Conservation (phyloP, 1,140 invertebrate species). For the Acyrthosiphon pisum region DNA sequence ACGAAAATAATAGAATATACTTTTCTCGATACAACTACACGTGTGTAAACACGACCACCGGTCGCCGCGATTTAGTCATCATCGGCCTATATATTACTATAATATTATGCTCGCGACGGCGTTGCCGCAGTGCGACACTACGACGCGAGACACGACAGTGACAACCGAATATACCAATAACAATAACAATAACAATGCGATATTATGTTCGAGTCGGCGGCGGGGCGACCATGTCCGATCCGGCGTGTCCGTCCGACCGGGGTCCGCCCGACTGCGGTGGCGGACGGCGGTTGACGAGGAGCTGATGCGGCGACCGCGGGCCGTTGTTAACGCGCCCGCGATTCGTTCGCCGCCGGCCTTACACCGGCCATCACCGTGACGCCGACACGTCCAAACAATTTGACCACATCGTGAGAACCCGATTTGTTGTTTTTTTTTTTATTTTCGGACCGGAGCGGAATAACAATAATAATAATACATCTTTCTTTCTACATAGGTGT, state of each 20-base stretch:
- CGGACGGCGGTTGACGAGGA: background rate
- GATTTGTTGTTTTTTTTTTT: constrained; percentile 20
- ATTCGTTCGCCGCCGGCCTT: constrained; percentile 25
- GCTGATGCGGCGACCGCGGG: background rate
- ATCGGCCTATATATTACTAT: background rate
- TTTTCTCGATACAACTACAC: background rate
- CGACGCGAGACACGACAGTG: no score
- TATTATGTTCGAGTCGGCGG: background rate
- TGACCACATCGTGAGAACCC: constrained; percentile 55
- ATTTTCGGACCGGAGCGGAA: background rate
- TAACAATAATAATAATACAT: constrained; percentile 1
- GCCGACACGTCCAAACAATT: constrained; percentile 54
- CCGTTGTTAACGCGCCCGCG: constrained; percentile 27
- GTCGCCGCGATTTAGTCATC: constrained; percentile 42
- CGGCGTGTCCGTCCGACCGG: constrained; percentile 41
- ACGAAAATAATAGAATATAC: background rate
- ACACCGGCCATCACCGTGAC: constrained; percentile 41
- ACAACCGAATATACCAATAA: no score
- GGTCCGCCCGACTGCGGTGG: background rate
- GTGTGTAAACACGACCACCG: constrained; percentile 30
- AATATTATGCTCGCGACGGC: no score
- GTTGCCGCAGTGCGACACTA: no score
- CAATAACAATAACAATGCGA: background rate
- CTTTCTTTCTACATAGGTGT: background rate
- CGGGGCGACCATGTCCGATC: constrained; percentile 44